These are phyloP conservation scores for Mya arenaria DNA, from an alignment of 1,140 invertebrate genomes.

Conservation along the genomic window DNA sequence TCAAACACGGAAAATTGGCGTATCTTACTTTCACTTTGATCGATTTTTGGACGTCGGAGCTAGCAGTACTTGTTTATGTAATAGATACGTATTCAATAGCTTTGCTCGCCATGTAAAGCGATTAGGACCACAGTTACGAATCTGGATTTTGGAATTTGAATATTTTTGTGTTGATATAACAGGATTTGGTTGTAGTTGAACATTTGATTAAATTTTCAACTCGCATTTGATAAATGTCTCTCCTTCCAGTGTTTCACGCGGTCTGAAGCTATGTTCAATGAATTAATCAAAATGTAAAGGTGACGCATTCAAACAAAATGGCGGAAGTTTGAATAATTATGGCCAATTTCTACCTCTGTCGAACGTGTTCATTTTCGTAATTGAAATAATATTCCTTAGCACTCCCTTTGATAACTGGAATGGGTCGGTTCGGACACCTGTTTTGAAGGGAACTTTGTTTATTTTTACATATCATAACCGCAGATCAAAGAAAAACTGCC, in stretches of 20 bases:
- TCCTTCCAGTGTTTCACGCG: neutral
- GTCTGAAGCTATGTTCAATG: constrained; percentile 13
- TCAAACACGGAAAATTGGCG: neutral
- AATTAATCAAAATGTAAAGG: constrained; percentile 48
- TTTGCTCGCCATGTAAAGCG: constrained; percentile 27
- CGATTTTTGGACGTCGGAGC: constrained; percentile 15
- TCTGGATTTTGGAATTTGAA: constrained; percentile 33
- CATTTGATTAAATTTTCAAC: constrained; percentile 51
- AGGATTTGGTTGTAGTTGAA: constrained; percentile 21
- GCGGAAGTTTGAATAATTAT: constrained; percentile 39
- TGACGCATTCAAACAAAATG: constrained; percentile 12
- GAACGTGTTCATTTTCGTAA: constrained; percentile 23
- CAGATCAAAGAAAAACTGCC: neutral
- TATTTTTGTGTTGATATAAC: constrained; percentile 46
- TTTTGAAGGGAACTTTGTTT: neutral
- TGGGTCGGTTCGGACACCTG: neutral
- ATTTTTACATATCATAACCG: neutral
- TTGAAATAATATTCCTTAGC: constrained; percentile 43
- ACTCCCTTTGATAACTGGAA: constrained; percentile 33
- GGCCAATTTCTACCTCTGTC: constrained; percentile 15
- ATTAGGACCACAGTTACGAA: constrained; percentile 38
- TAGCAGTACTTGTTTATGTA: constrained; percentile 39
- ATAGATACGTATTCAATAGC: constrained; percentile 51
- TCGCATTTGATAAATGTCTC: constrained; percentile 36
- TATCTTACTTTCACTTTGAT: constrained; percentile 51